Conservation (phyloP, 2,113 vertebrate genomes). For the Ursus arctos region DNA sequence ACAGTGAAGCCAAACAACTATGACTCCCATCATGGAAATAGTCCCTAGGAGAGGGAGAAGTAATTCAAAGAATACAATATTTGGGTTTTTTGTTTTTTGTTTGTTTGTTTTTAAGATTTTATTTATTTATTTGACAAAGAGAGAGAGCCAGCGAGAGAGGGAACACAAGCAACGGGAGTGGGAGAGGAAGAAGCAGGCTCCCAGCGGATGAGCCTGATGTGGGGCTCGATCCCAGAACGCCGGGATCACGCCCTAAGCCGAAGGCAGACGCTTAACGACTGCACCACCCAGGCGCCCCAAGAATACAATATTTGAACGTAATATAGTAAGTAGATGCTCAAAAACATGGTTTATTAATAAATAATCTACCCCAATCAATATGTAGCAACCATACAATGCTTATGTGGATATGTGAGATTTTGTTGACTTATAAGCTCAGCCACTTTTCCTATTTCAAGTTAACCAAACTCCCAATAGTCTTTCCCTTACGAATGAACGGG, state of each 20-base stretch:
- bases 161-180: too few relatives aligned
- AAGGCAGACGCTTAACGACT: too few relatives aligned
- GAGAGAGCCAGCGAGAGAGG: too few relatives aligned
- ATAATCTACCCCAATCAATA: not conserved
- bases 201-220: too few relatives aligned
- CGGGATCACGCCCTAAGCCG: too few relatives aligned
- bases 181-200: too few relatives aligned
- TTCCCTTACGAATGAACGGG: not conserved
- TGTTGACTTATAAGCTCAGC: not conserved
- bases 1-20: slow-evolving; percentile 38
- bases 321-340: not conserved
- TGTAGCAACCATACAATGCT: not conserved
- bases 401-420: not conserved
- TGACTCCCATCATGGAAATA: slow-evolving; percentile 26
- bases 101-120: too few relatives aligned
- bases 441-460: not conserved
- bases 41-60: not conserved
- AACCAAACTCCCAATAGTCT: not conserved
- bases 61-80: slow-evolving; percentile 8
- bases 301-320: not conserved
- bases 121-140: too few relatives aligned
- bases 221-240: too few relatives aligned
- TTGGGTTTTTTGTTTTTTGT: not conserved
- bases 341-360: not conserved
- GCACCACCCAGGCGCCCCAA: too few relatives aligned